A percentile compares a stretch with the other conserved stretches of the same genome.
Conservation (phyloP, 2,797 vertebrate genomes). For the Enteromius treurensis region DNA sequence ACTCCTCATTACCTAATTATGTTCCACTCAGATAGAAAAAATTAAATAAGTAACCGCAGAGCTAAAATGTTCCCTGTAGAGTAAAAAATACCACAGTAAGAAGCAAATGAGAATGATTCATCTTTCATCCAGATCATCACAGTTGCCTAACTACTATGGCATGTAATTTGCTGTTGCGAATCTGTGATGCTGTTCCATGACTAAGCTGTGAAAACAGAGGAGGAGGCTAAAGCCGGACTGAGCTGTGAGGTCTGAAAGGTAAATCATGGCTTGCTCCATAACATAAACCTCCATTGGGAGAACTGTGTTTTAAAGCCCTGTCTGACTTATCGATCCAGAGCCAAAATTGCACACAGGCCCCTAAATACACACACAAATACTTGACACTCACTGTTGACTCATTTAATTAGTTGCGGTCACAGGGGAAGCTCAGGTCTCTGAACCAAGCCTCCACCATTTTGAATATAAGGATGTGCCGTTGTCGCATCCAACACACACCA, state of each 20-base stretch:
- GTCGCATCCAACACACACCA: conserved; percentile 26
- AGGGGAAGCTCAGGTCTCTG: conserved; percentile 28
- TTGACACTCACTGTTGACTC: conserved; percentile 56
- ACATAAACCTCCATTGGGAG: conserved; percentile 69
- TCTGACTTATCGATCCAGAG: conserved; percentile 72
- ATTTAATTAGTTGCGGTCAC: conserved; percentile 69
- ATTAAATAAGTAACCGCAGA: too few species aligned
- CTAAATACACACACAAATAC: conserved; percentile 58
- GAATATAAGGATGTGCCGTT: background rate
- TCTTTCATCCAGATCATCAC: conserved; percentile 25
- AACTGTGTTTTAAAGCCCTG: conserved; percentile 69
- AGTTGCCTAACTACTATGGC: background rate
- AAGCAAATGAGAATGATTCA: conserved; percentile 4
- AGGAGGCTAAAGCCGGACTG: conserved; percentile 58
- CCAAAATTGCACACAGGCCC: conserved; percentile 63
- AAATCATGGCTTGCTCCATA: conserved; percentile 68
- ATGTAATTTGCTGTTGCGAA: conserved; percentile 24
- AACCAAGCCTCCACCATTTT: conserved; percentile 33
- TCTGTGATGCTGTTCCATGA: conserved; percentile 18
- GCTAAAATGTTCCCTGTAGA: conserved; percentile 17
- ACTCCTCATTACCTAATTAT: background rate
- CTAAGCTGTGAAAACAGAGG: conserved; percentile 49
- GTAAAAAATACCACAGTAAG: background rate
- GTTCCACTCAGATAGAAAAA: background rate
- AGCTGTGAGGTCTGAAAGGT: conserved; percentile 52